Evolutionary conservation across 2,113 vertebrate genomes (phyloP), one percentile per base, ranked within the genome.

Genomic region (Numida meleagris): DNA sequence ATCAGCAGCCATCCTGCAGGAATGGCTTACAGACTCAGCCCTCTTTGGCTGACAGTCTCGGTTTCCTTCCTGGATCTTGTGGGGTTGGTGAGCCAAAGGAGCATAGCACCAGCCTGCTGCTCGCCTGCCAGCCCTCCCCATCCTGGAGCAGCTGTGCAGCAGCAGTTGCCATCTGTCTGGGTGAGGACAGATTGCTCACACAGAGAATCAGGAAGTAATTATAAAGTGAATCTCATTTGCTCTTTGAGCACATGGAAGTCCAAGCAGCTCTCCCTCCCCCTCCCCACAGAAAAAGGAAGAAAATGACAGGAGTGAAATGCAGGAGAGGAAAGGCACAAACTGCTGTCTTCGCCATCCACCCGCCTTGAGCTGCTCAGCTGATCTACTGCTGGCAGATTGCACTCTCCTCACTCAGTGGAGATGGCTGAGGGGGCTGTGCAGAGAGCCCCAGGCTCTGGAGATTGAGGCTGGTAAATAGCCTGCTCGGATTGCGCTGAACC

Each of bases 91-190:
- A 83, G 53, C 68, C 68, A 89, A 48, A 46, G 19, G 31, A 12
- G 14, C 31, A 7, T 68, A 25, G 7, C 92, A 76, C 73, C 86
- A 92, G 86, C 77, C 40, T 84, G 79, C 77, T 3, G 1, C 68
- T 80, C 46, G 34, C 51, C 71, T 4, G 0, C 58, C 2, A 10
- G 57, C 12, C 12, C 48, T 83, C 65, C 68, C 1, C 0, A 18
- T 71, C 46, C 70, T 72, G n/a, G 87, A 46, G 29, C 93, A 93
- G 92, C 90, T 96, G 95, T 94, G 86, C 50, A 29, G 7, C 84
- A 89, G 88, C 84, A 89, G 79, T 50, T 77, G 42, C 92, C 80
- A 40, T 92, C 88, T 81, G 88, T 63, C 75, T 62, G 57, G 14
- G 6, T 25, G 55, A 77, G 73, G 68, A 50, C 65, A 73, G 48